These are phyloP conservation scores for Baryphthengus martii DNA, from an alignment of 2,113 vertebrate species.

Conservation along the genomic window DNA sequence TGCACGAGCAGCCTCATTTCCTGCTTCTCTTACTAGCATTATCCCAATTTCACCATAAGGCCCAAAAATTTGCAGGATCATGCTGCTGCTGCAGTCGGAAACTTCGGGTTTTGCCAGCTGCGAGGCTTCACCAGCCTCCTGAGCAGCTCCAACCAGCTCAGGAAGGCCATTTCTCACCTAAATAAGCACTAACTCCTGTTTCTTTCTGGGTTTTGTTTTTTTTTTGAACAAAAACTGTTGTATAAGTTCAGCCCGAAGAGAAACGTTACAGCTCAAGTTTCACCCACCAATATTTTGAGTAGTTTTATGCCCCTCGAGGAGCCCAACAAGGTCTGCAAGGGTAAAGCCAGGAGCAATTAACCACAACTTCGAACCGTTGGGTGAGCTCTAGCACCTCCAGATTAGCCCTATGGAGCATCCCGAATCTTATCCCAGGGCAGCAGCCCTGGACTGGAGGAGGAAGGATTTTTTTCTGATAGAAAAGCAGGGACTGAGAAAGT, in stretches of 20 bases:
- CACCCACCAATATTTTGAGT: rapidly evolving
- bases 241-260: not conserved
- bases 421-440: rapidly evolving
- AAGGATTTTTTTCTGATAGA: rapidly evolving
- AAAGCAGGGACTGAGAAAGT: not conserved
- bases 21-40: not conserved
- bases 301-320: not conserved
- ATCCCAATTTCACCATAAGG: not conserved
- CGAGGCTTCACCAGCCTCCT: not conserved
- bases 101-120: not conserved
- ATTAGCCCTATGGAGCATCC: not conserved
- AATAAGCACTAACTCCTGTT: rapidly evolving
- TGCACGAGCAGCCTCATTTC: not conserved
- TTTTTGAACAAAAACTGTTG: not conserved
- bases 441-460: not conserved
- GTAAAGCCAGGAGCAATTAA: not conserved
- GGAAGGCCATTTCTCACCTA: not conserved
- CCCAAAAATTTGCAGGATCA: conserved; percentile 5
- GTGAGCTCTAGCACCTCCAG: not conserved
- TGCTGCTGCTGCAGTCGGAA: not conserved
- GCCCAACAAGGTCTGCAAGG: rapidly evolving
- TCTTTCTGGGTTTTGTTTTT: rapidly evolving
- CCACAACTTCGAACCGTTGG: rapidly evolving
- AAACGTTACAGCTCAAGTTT: not conserved
- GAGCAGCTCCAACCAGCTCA: rapidly evolving